Evolutionary conservation across 1,140 invertebrate species (phyloP).

Genomic region (Laupala kohalensis): DNA sequence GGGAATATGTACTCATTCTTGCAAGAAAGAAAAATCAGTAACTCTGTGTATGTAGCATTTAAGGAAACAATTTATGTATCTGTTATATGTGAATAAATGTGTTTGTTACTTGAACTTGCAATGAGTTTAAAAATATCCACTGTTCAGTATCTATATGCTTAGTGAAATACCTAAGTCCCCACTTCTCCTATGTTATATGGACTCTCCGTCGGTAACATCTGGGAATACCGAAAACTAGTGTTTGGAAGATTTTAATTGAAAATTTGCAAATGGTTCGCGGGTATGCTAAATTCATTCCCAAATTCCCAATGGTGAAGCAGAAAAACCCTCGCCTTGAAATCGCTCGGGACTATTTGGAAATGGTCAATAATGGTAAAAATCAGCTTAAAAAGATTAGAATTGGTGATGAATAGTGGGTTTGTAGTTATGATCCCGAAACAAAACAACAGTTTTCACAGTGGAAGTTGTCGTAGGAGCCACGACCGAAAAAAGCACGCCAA

Average conservation of each 20-base stretch:
- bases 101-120: too few relatives aligned
- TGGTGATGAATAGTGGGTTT: neutral
- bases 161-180: too few relatives aligned
- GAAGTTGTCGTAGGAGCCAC: neutral
- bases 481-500: neutral
- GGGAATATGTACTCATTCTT: too few relatives aligned
- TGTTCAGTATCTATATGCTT: too few relatives aligned
- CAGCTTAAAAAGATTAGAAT: neutral
- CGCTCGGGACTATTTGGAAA: neutral
- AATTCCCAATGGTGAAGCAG: neutral
- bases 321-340: neutral
- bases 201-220: too few relatives aligned
- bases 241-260: neutral
- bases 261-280: neutral
- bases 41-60: too few relatives aligned
- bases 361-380: neutral
- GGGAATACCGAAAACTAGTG: neutral
- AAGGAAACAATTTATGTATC: too few relatives aligned
- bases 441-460: neutral
- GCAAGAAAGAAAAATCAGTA: too few relatives aligned
- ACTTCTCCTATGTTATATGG: too few relatives aligned
- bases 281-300: neutral
- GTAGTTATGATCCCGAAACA: neutral
- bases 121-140: too few relatives aligned
- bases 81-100: too few relatives aligned